Conservation (phyloP, 1,140 invertebrate genomes). For the Meloidogyne chitwoodi region DNA sequence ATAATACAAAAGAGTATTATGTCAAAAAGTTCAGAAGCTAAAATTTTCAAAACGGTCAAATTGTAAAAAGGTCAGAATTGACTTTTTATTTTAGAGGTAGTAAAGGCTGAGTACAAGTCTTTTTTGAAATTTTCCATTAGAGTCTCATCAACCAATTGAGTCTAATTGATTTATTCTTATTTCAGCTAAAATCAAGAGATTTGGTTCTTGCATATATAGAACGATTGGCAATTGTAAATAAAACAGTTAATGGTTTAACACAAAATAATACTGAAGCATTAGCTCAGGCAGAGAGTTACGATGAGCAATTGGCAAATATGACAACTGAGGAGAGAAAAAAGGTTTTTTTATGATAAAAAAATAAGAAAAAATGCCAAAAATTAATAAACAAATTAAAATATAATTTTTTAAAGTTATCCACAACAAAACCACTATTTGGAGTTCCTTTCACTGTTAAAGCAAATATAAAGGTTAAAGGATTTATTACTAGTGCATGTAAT, state of each 20-base stretch:
- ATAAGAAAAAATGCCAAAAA: background rate
- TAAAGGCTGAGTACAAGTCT: no score
- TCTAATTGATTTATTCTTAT: no score
- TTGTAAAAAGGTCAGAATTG: background rate
- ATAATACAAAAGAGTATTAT: no score
- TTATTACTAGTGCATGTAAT: conserved; percentile 19
- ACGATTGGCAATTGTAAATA: conserved; percentile 45
- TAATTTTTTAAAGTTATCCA: conserved; percentile 5
- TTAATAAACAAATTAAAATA: background rate
- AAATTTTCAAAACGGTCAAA: background rate
- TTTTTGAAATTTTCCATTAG: no score
- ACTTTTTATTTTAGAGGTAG: no score
- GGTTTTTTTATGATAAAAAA: background rate
- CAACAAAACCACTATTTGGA: conserved; percentile 44
- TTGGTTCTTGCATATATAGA: conserved; percentile 47
- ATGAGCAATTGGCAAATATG: conserved; percentile 29
- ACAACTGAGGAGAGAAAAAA: conserved; percentile 9
- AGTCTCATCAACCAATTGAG: background rate
- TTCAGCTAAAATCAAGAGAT: conserved; percentile 11
- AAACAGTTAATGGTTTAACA: conserved; percentile 45
- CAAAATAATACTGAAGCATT: conserved; percentile 50
- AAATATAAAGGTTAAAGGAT: conserved; percentile 38
- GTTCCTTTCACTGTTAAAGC: conserved; percentile 58
- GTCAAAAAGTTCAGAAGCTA: no score
- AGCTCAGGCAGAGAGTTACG: conserved; percentile 30